These are phyloP conservation scores for Pharmacophagus antenor DNA, from an alignment of 2,888 invertebrate species.

Conservation along the genomic window DNA sequence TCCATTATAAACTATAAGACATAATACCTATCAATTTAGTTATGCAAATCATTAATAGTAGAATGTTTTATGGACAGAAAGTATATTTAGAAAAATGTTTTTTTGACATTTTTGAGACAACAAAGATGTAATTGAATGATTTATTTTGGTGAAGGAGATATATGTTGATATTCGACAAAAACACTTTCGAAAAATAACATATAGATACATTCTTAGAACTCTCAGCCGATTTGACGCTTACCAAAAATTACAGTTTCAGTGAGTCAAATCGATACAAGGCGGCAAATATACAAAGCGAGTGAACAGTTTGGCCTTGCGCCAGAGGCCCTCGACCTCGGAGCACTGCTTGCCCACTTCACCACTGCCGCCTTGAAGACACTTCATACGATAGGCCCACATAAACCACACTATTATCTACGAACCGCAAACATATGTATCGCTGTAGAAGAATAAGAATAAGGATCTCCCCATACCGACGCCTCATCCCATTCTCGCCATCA, in stretches of 20 bases:
- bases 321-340: constrained; percentile 56
- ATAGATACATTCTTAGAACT: too few relatives aligned
- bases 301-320: constrained; percentile 65
- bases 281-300: constrained; percentile 52
- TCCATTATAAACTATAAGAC: too few relatives aligned
- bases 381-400: constrained; percentile 22
- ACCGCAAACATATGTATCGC: constrained; percentile 2
- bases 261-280: constrained; percentile 69
- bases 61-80: too few relatives aligned
- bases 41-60: too few relatives aligned
- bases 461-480: neutral
- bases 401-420: constrained; percentile 17
- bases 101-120: too few relatives aligned
- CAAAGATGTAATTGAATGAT: too few relatives aligned
- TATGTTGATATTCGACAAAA: too few relatives aligned
- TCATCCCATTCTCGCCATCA: neutral
- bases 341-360: constrained; percentile 47
- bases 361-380: constrained; percentile 33
- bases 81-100: too few relatives aligned
- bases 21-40: too few relatives aligned
- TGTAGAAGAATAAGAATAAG: constrained; percentile 1
- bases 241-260: constrained; percentile 58
- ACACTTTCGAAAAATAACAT: too few relatives aligned
- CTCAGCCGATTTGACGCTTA: constrained; percentile 36
- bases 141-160: too few relatives aligned